phyloP scores from a whole-genome alignment of 2,797 vertebrate genomes.

The Labroides dimidiatus region DNA sequence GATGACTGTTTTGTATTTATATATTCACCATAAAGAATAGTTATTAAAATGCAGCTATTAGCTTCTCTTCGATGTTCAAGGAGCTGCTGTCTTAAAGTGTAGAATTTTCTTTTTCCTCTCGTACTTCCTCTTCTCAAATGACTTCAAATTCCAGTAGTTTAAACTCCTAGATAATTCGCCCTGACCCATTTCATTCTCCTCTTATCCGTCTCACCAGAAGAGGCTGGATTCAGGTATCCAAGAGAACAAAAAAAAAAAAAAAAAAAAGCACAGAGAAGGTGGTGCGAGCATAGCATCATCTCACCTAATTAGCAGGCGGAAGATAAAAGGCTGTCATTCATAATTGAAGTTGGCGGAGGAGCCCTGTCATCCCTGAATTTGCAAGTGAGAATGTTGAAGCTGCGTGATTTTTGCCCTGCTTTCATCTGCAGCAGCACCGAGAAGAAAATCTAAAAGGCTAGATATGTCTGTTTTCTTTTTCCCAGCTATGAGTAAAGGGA shows the following conservation, averaged over 20 bases:
- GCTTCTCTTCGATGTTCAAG: constrained; percentile 11
- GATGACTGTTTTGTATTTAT: constrained; percentile 38
- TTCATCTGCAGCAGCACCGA: constrained; percentile 71
- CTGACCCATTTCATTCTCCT: constrained; percentile 48
- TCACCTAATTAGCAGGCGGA: constrained; percentile 78
- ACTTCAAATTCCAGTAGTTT: constrained; percentile 54
- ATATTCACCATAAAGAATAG: constrained; percentile 38
- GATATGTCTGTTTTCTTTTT: constrained; percentile 59
- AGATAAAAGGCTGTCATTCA: constrained; percentile 86
- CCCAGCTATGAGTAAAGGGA: constrained; percentile 31
- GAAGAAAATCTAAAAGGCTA: constrained; percentile 60
- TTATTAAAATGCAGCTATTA: constrained; percentile 38
- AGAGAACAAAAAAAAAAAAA: constrained; percentile 39
- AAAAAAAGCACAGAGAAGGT: constrained; percentile 33
- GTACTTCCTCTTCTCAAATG: constrained; percentile 13
- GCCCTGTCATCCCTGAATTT: constrained; percentile 81
- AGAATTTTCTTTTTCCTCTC: constrained; percentile 15
- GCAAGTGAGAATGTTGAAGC: constrained; percentile 77
- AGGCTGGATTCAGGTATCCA: constrained; percentile 59
- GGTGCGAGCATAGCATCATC: constrained; percentile 60
- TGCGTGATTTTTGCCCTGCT: constrained; percentile 69
- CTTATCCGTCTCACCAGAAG: constrained; percentile 37
- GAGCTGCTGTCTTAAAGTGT: background rate
- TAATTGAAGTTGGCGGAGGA: constrained; percentile 80
- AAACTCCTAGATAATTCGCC: constrained; percentile 52